A percentile compares a stretch with the other conserved stretches of the same genome.
These are phyloP conservation scores for Tyrophagus putrescentiae DNA, from an alignment of 1,140 invertebrate species.

Conservation along the genomic window DNA sequence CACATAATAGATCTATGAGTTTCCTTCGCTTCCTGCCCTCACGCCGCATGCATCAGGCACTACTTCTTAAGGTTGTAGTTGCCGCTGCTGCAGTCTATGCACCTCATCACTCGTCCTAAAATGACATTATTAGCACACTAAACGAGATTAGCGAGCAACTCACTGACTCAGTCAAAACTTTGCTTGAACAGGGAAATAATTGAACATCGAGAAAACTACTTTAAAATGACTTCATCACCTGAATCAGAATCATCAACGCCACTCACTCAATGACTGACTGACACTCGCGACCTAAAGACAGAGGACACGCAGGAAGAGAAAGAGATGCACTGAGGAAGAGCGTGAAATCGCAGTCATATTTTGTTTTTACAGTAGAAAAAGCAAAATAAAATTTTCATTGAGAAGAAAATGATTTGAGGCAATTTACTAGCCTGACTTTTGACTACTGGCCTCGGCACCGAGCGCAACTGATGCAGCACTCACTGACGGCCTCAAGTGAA, in stretches of 20 bases:
- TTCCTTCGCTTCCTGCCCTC: no score
- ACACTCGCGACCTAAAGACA: background rate
- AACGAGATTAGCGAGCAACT: background rate
- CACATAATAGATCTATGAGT: background rate
- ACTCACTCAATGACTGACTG: no score
- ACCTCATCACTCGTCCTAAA: background rate
- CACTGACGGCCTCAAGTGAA: background rate
- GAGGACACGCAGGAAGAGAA: background rate
- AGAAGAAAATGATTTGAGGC: background rate
- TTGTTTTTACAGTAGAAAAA: no score
- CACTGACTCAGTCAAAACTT: background rate
- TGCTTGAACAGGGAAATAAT: background rate
- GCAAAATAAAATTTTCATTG: no score
- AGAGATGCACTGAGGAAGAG: background rate
- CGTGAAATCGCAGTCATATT: no score
- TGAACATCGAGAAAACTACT: background rate
- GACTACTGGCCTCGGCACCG: background rate
- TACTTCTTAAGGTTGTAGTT: no score
- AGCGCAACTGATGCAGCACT: background rate
- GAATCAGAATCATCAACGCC: no score
- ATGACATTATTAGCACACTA: slow-evolving; percentile 10
- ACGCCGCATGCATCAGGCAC: no score
- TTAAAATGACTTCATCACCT: slow-evolving; percentile 5
- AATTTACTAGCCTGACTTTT: no score
- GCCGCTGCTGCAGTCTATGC: no score